These are phyloP conservation scores for Rhipidura dahli DNA, from an alignment of 2,113 vertebrate genomes.

Conservation along the genomic window DNA sequence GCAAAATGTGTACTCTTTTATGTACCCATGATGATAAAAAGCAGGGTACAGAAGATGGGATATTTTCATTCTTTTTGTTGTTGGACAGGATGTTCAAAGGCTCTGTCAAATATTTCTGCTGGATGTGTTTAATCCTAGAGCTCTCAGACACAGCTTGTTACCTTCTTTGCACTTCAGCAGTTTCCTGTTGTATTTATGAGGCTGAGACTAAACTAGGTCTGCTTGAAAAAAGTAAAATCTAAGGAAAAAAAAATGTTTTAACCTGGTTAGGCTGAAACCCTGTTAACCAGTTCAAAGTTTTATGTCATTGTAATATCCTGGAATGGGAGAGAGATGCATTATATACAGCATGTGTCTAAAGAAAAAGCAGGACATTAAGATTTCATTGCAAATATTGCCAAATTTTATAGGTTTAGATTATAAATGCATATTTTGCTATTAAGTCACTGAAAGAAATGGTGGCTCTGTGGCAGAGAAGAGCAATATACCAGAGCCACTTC, in stretches of 20 bases:
- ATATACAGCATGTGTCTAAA: background rate
- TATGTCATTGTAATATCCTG: background rate
- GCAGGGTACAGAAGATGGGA: background rate
- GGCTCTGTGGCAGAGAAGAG: background rate
- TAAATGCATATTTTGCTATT: background rate
- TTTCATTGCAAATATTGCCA: background rate
- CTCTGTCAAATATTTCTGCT: conserved; percentile 52
- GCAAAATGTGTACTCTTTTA: background rate
- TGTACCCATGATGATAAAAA: background rate
- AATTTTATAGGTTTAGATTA: background rate
- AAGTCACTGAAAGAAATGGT: background rate
- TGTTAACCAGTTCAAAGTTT: background rate
- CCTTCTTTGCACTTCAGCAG: conserved; percentile 45
- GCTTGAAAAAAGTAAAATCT: conserved; percentile 21
- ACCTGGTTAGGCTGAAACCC: conserved; percentile 15
- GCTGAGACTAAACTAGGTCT: conserved; percentile 54
- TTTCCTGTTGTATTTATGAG: conserved; percentile 57
- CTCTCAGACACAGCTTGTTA: conserved; percentile 69
- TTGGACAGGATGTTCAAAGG: conserved; percentile 25
- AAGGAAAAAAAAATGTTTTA: conserved; percentile 35
- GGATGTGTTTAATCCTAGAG: conserved; percentile 63
- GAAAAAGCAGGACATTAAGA: background rate
- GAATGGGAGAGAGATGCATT: background rate
- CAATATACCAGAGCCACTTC: background rate
- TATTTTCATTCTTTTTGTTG: background rate